A percentile compares a stretch with the other conserved stretches of the same genome.
These are phyloP conservation scores for Caenorhabditis latens DNA, from an alignment of 1,140 invertebrate species.

Conservation along the genomic window DNA sequence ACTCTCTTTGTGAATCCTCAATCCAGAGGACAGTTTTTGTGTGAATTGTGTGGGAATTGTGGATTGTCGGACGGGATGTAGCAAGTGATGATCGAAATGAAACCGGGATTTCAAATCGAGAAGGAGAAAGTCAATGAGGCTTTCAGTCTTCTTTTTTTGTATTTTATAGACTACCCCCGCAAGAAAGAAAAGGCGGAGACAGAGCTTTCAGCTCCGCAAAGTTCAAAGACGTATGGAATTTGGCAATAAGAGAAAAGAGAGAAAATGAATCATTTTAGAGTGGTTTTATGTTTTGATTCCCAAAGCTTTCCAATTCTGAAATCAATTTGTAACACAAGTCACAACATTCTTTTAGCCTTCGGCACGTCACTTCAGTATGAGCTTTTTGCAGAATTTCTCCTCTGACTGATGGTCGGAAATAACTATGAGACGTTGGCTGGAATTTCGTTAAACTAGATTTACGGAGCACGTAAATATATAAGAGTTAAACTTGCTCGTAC, in stretches of 20 bases:
- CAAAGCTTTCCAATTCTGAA: too few relatives aligned
- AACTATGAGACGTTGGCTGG: too few relatives aligned
- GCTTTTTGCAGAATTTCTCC: too few relatives aligned
- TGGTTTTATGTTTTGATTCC: too few relatives aligned
- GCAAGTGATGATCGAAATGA: too few relatives aligned
- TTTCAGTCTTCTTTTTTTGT: not conserved
- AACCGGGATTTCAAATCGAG: not conserved
- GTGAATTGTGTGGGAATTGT: not conserved
- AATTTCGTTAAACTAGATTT: too few relatives aligned
- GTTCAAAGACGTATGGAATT: slow-evolving; percentile 33
- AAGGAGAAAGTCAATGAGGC: not conserved
- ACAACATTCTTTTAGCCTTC: too few relatives aligned
- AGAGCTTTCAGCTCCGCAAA: not conserved
- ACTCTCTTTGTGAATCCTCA: not conserved
- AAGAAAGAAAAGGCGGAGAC: not conserved
- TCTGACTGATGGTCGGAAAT: too few relatives aligned
- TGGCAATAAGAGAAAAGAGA: not conserved
- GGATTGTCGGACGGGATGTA: not conserved
- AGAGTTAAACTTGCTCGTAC: too few relatives aligned
- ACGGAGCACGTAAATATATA: too few relatives aligned
- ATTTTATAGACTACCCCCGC: slow-evolving; percentile 2
- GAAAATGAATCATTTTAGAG: not conserved
- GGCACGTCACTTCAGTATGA: too few relatives aligned
- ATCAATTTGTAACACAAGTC: too few relatives aligned
- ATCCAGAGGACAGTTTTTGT: slow-evolving; percentile 12